A percentile compares a stretch with the other conserved stretches of the same genome.
Conservation (phyloP, 2,113 vertebrate species). For the Cyanoliseus patagonus region DNA sequence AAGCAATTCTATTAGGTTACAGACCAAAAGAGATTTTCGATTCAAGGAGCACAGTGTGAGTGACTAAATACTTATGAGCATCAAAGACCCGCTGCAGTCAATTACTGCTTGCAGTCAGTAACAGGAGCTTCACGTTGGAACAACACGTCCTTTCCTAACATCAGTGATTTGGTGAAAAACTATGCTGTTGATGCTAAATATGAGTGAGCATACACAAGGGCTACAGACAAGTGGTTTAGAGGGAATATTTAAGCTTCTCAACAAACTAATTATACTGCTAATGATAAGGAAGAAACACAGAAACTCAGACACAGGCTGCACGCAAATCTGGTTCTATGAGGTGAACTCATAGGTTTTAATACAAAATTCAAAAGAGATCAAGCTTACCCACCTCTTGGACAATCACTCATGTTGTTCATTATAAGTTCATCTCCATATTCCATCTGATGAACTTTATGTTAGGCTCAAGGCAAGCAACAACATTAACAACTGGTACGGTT, state of each 20-base stretch:
- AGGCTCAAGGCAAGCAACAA: background rate
- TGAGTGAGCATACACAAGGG: background rate
- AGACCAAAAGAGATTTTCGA: conserved; percentile 19
- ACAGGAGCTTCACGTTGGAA: background rate
- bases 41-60: background rate
- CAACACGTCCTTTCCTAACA: background rate
- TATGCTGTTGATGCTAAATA: background rate
- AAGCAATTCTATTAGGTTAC: conserved; percentile 18
- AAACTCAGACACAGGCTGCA: background rate
- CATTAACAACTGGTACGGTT: background rate
- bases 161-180: background rate
- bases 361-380: background rate
- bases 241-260: background rate
- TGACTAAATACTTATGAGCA: conserved; percentile 3
- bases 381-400: background rate
- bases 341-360: background rate
- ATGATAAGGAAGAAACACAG: background rate
- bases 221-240: background rate
- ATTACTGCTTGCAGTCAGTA: background rate
- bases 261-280: background rate
- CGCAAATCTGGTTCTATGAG: background rate
- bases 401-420: background rate
- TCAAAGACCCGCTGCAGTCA: background rate
- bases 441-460: background rate
- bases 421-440: background rate